Conservation (phyloP, 2,888 invertebrate species). For the Macropis europaea region DNA sequence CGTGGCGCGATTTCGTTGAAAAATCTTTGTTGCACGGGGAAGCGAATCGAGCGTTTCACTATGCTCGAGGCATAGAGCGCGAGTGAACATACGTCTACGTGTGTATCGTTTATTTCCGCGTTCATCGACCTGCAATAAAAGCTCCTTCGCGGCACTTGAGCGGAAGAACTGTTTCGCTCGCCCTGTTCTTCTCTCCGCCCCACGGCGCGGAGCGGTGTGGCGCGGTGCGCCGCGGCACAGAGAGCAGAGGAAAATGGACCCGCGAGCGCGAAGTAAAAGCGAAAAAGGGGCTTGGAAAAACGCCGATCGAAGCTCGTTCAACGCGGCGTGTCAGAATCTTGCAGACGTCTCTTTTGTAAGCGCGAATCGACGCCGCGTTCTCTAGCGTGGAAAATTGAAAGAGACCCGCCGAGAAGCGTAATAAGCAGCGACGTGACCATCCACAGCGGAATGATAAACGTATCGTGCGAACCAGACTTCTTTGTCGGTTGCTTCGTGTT, state of each 20-base stretch:
- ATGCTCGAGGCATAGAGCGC: neutral
- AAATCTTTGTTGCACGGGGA: slow-evolving; percentile 10
- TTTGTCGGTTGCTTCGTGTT: too few species aligned
- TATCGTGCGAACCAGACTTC: neutral
- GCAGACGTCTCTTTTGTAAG: slow-evolving; percentile 35
- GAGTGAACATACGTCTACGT: neutral
- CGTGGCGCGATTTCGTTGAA: slow-evolving; percentile 1
- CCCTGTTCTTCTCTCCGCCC: neutral
- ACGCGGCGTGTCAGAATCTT: slow-evolving; percentile 22
- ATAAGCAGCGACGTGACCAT: slow-evolving; percentile 32
- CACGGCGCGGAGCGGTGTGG: neutral
- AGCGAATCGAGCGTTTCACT: neutral
- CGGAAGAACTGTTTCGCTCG: slow-evolving; percentile 38
- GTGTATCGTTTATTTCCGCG: slow-evolving; percentile 35
- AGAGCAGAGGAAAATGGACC: slow-evolving; percentile 48
- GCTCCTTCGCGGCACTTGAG: slow-evolving; percentile 33
- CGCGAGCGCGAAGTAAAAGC: slow-evolving; percentile 46
- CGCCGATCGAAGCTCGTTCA: slow-evolving; percentile 41
- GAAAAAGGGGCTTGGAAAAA: slow-evolving; percentile 3
- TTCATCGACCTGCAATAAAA: slow-evolving; percentile 48
- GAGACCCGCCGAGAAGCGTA: slow-evolving; percentile 24
- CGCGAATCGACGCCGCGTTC: slow-evolving; percentile 23
- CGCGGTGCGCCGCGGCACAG: too few species aligned
- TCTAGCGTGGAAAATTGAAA: slow-evolving; percentile 45
- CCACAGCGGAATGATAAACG: slow-evolving; percentile 36